Conservation (phyloP, 2,888 invertebrate genomes). For the Cordilura impudica region DNA sequence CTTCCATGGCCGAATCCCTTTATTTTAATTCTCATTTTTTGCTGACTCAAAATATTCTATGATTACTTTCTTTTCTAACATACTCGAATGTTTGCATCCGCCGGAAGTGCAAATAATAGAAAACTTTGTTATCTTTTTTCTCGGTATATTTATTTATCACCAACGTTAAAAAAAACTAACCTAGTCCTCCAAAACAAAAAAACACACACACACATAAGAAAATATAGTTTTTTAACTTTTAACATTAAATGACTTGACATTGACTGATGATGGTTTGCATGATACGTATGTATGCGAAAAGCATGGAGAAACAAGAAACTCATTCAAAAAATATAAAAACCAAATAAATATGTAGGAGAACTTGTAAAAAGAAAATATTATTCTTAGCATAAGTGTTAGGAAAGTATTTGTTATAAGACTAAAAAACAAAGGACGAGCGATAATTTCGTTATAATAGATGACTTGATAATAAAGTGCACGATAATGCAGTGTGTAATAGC, state of each 20-base stretch:
- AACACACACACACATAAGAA: background rate
- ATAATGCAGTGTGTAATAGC: background rate
- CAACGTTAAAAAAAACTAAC: background rate
- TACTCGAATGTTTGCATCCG: constrained; percentile 42
- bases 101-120: constrained; percentile 50
- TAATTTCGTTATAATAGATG: constrained; percentile 60
- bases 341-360: constrained; percentile 20
- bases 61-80: background rate
- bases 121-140: constrained; percentile 46
- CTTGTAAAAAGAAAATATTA: constrained; percentile 44
- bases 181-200: background rate
- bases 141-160: constrained; percentile 15
- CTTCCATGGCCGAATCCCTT: no score
- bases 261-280: constrained; percentile 59
- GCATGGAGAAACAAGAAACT: constrained; percentile 21
- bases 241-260: constrained; percentile 61
- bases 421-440: constrained; percentile 9
- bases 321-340: background rate
- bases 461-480: constrained; percentile 54
- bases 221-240: constrained; percentile 50
- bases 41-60: no score
- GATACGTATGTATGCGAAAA: constrained; percentile 34
- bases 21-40: background rate
- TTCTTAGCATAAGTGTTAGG: constrained; percentile 56
- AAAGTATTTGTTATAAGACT: constrained; percentile 55